Percentiles rank a stretch among this genome's conserved stretches.
These are phyloP conservation scores for Sebastes ruberrimus DNA, from an alignment of 2,797 vertebrate species.

Conservation along the genomic window DNA sequence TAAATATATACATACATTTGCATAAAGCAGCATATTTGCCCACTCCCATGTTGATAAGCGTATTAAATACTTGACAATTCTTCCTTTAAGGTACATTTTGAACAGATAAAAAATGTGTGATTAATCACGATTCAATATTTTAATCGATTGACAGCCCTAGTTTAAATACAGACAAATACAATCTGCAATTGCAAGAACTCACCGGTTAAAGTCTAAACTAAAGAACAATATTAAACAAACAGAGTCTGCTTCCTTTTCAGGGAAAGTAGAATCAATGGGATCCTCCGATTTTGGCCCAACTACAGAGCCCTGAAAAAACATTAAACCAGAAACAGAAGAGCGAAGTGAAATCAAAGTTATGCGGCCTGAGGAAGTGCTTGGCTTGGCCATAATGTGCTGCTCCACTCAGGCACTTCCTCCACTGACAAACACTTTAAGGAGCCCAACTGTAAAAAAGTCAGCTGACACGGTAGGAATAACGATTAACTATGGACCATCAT, in stretches of 20 bases:
- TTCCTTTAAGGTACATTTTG: too few relatives aligned
- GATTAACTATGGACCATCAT: too few relatives aligned
- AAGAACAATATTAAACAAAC: constrained; percentile 58
- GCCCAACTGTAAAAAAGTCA: constrained; percentile 13
- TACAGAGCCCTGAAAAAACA: constrained; percentile 40
- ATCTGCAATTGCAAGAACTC: background rate
- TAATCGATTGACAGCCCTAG: too few relatives aligned
- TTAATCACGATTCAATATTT: too few relatives aligned
- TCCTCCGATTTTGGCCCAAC: constrained; percentile 24
- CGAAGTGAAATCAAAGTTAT: constrained; percentile 28
- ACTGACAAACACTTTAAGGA: constrained; percentile 42
- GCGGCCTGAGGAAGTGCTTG: constrained; percentile 63
- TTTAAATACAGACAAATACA: background rate
- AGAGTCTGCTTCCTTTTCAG: constrained; percentile 46
- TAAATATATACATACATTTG: too few relatives aligned
- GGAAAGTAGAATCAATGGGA: constrained; percentile 40
- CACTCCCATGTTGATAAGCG: too few relatives aligned
- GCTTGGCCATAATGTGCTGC: constrained; percentile 38
- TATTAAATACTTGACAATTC: too few relatives aligned
- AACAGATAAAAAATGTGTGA: too few relatives aligned
- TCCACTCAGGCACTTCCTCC: constrained; percentile 61
- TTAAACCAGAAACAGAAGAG: constrained; percentile 15
- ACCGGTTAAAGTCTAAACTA: constrained; percentile 13
- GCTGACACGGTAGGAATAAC: background rate
- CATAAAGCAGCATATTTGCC: too few relatives aligned